Base-by-base conservation (phyloP, 2,113 vertebrate genomes). In the Cygnus buccinator region DNA sequence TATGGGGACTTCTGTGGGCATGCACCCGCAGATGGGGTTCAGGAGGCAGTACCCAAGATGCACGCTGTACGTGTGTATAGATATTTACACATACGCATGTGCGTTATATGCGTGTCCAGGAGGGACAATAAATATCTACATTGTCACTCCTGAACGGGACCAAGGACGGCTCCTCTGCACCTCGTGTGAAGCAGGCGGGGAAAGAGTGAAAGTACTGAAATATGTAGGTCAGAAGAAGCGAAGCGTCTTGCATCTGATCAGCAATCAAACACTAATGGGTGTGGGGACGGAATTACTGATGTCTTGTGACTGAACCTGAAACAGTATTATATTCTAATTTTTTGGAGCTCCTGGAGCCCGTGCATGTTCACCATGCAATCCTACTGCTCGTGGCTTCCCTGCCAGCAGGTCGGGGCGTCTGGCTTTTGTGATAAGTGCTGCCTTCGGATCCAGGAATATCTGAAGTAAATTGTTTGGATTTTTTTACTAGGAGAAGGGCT, bases 71-170 rank as follows among this genome's bases (percentile, higher is more conserved):
- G 14, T 23, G 8, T 28, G 12, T 6, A 0, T 13, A 0, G 11
- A 1, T 4, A 28, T 8, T 15, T 3, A 1, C 3, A 3, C 4
- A 10, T 8, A 3, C 2, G 7, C 35, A 0, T 26, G 2, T 25
- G 8, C 28, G 7, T 55, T 61, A 1, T 55, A 31, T 37, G 0
- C n/a, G 1, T 28, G 39, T 22, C 15, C 31, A 3, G 1, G 81
- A 16, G 61, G 71, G 94, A 58, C 84, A 62, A 9, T 54, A 14
- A 43, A 10, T 48, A 12, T 39, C 8, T 13, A 17, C 54, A 20
- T 50, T 72, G 67, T 44, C 82, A 28, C 79, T 87, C 44, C 31
- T 20, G 43, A 61, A 5, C 21, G 78, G 70, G n/a, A 20, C 23
- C 28, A 52, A 33, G 19, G 29, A 23, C 18, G 10, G 23, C 26